phyloP scores from a whole-genome alignment of 2,113 vertebrate species.

The Rhegmatorhina hoffmannsi region DNA sequence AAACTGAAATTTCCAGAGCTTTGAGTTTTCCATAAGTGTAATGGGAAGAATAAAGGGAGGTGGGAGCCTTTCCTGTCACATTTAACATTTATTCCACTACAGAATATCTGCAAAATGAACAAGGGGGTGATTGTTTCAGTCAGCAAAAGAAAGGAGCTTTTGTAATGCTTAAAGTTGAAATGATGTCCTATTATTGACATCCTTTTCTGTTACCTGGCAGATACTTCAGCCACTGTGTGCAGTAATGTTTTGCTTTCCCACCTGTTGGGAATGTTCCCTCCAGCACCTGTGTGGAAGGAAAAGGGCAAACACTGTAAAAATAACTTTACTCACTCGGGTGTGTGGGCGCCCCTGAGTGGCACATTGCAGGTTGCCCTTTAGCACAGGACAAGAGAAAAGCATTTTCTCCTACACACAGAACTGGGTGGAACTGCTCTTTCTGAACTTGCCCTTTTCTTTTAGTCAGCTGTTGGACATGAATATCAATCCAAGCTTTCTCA shows the following conservation, averaged over 20 bases:
- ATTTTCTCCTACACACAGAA: background rate
- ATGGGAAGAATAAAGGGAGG: background rate
- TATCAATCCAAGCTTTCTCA: slow-evolving; percentile 91
- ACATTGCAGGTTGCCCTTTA: background rate
- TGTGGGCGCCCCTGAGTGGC: background rate
- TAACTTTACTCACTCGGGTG: background rate
- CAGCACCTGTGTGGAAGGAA: background rate
- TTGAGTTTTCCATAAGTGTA: background rate
- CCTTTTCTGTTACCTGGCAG: background rate
- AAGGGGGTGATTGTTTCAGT: background rate
- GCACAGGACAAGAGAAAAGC: background rate
- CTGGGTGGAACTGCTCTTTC: background rate
- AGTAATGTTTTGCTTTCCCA: background rate
- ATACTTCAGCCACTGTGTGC: background rate
- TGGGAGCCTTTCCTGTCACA: background rate
- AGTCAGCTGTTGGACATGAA: slow-evolving; percentile 96
- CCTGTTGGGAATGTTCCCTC: background rate
- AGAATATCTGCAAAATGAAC: background rate
- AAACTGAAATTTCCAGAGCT: background rate
- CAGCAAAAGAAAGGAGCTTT: background rate
- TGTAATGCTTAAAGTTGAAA: background rate
- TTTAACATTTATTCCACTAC: background rate
- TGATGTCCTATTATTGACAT: background rate
- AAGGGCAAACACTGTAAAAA: background rate
- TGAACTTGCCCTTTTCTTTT: slow-evolving; percentile 1